Evolutionary conservation across 2,113 vertebrate genomes (phyloP).

Genomic region (Xenopus borealis): DNA sequence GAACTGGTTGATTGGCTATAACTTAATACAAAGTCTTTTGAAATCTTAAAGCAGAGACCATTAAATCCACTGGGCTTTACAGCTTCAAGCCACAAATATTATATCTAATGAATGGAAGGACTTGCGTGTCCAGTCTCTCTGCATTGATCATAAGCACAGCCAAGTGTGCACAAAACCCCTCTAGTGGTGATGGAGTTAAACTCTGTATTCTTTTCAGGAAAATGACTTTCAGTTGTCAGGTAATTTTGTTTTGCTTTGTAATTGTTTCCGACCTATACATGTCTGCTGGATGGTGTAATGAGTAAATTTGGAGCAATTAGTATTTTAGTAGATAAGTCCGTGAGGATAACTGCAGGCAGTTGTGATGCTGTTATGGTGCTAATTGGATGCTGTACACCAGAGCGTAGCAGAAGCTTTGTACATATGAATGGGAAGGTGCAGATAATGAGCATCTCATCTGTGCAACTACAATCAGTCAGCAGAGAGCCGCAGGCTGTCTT

Average conservation of each 20-base stretch:
- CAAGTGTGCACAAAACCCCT: neutral
- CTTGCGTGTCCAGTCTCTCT: no score
- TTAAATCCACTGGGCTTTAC: no score
- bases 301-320: constrained; percentile 41
- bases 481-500: constrained; percentile 16
- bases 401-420: constrained; percentile 20
- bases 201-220: neutral
- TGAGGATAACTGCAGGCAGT: constrained; percentile 37
- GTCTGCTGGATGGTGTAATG: constrained; percentile 31
- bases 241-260: constrained; percentile 28
- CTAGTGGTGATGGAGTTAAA: constrained; percentile 10
- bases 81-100: no score
- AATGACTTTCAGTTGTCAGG: constrained; percentile 21
- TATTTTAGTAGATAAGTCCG: constrained; percentile 19
- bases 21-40: no score
- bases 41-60: no score
- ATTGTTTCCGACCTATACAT: constrained; percentile 12
- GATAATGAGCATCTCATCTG: constrained; percentile 25
- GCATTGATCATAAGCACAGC: neutral
- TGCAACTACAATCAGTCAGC: constrained; percentile 19
- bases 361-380: constrained; percentile 25
- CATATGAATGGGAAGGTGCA: constrained; percentile 37
- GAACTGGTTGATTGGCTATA: no score
- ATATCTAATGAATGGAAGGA: no score
- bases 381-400: constrained; percentile 40